phyloP scores from a whole-genome alignment of 1,140 invertebrate species.

The Lethrus apterus region DNA sequence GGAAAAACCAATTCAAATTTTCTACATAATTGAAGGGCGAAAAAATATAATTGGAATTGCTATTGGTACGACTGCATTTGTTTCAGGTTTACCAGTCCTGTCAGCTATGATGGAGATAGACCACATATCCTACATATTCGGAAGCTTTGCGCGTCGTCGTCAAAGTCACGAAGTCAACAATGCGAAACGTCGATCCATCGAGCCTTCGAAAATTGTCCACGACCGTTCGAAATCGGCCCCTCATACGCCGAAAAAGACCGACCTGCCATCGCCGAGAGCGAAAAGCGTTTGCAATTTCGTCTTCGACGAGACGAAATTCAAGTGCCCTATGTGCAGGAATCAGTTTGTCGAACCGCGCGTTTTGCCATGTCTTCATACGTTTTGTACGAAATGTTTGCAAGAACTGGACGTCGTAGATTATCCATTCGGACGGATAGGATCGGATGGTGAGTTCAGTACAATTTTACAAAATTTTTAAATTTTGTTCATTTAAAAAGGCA shows the following conservation, averaged over 20 bases:
- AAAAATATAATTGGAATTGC: too few species aligned
- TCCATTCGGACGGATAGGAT: slow-evolving; percentile 38
- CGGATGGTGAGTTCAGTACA: slow-evolving; percentile 38
- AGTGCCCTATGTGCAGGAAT: slow-evolving; percentile 45
- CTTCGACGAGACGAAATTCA: slow-evolving; percentile 34
- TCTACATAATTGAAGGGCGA: too few species aligned
- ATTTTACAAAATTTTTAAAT: too few species aligned
- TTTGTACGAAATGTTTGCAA: slow-evolving; percentile 49
- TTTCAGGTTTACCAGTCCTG: too few species aligned
- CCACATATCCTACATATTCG: slow-evolving; percentile 51
- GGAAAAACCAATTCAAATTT: too few species aligned
- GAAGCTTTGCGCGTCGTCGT: slow-evolving; percentile 50
- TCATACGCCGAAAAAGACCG: slow-evolving; percentile 18
- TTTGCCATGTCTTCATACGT: slow-evolving; percentile 50
- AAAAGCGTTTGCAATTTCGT: slow-evolving; percentile 23
- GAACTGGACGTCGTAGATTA: slow-evolving; percentile 36
- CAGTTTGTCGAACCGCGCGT: slow-evolving; percentile 48
- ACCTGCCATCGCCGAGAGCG: slow-evolving; percentile 15
- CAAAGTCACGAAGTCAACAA: slow-evolving; percentile 35
- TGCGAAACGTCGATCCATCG: slow-evolving; percentile 43
- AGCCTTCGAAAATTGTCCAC: slow-evolving; percentile 32
- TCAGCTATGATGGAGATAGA: slow-evolving; percentile 48
- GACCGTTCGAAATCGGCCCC: slow-evolving; percentile 30
- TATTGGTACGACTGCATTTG: too few species aligned
- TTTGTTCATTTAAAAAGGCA: too few species aligned